These are phyloP conservation scores for Xiphorhynchus erythropygius DNA, from an alignment of 2,797 vertebrate species.

Conservation along the genomic window DNA sequence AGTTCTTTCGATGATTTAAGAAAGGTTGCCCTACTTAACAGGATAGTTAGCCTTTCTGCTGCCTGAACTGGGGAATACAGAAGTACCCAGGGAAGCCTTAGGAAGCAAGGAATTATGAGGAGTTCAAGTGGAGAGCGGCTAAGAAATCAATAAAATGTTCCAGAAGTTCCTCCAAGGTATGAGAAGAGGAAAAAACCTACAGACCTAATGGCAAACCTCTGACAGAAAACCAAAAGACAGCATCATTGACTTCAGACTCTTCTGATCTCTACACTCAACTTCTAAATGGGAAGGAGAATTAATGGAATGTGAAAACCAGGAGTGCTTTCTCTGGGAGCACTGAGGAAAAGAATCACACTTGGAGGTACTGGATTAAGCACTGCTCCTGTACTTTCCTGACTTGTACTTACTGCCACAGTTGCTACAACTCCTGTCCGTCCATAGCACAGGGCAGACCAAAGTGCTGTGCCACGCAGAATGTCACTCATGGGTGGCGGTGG, in stretches of 20 bases:
- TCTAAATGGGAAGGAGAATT: not conserved
- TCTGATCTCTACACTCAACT: not conserved
- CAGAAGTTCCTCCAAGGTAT: not conserved
- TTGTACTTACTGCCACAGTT: fast-evolving
- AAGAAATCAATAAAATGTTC: not conserved
- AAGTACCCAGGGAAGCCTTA: not conserved
- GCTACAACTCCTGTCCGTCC: fast-evolving
- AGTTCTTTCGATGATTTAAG: not conserved
- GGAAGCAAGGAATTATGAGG: constrained; percentile 10
- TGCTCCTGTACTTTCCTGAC: not conserved
- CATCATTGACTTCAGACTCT: not conserved
- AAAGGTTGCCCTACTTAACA: constrained; percentile 45
- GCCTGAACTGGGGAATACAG: not conserved
- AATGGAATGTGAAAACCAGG: not conserved
- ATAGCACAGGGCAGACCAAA: not conserved
- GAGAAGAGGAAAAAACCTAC: not conserved
- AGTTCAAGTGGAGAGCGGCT: not conserved
- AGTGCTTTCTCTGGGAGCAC: not conserved
- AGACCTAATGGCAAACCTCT: not conserved
- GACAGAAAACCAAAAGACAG: not conserved
- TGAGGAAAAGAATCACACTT: not conserved
- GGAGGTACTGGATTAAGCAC: not conserved
- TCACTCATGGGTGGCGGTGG: fast-evolving
- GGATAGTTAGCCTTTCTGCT: not conserved
- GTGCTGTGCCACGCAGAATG: fast-evolving